Base-by-base conservation (phyloP, 1,140 invertebrate species). In the Penaeus chinensis region DNA sequence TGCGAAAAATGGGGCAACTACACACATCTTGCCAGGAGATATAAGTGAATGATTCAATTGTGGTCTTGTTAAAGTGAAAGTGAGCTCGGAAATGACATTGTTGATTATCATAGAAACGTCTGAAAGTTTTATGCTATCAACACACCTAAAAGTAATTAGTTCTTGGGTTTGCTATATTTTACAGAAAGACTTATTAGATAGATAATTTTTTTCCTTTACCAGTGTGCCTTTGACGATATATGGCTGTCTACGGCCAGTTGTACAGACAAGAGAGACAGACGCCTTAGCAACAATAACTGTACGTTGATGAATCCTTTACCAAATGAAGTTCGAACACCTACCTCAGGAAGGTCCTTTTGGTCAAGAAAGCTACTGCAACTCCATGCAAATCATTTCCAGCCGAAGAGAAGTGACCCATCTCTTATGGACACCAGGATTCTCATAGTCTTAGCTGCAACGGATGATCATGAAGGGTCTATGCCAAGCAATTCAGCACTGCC, bases 1-100 rank as follows among this genome's bases (percentile, higher is more conserved):
- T 87, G 86, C 76, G 69, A 82, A 24, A 60, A 87, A 61, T 87
- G 86, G 86, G n/a, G 37, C 61, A 87, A 87, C 60, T 42, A 63
- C 24, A 82, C 86, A 0, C 71, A 83, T n/a, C 66, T 87, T 32
- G 69, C 80, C 22, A 63, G 37, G 37, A 87, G 86, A 54, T 87
- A 47, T 65, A 82, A 76, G 42, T 27, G 32, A 78, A 71, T 13
- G 66, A 11, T 71, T 63, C 80, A 66, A 5, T 42, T 82, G 80
- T 71, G 10, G 32, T 37, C 32, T 27, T 77, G 32, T 77, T 77
- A 77, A 77, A 37, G 74, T 22, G 27, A 37, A 27, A 20, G 20
- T 77, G 18, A 54, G 54, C 54, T 54, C 54, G 54, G 54, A 54
- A 54, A 54, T 54, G 54, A 54, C 54, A 13, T 54, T 54, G 54